A percentile compares a stretch with the other conserved stretches of the same genome.
Conservation (phyloP, 2,797 vertebrate species). For the Peromyscus nudipes region DNA sequence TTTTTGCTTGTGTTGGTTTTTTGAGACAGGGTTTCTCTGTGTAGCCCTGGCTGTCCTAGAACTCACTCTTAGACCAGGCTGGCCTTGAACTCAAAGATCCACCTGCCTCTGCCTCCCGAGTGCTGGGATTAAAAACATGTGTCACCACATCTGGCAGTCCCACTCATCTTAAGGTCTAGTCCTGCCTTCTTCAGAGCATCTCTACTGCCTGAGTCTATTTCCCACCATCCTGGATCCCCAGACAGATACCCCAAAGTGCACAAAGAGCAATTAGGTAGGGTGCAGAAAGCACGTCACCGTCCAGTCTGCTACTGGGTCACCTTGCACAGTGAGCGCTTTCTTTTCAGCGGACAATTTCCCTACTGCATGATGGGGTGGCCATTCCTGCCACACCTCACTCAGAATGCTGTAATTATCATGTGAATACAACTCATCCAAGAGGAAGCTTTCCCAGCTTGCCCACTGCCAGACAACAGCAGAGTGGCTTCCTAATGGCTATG, state of each 20-base stretch:
- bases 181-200: not conserved
- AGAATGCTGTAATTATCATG: not conserved
- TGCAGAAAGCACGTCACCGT: not conserved
- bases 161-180: not conserved
- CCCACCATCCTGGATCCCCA: not conserved
- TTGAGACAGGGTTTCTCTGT: not conserved
- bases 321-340: not conserved
- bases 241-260: not conserved
- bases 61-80: not conserved
- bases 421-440: not conserved
- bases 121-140: not conserved
- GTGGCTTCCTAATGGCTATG: not conserved
- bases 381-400: not conserved
- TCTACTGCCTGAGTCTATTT: not conserved
- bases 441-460: not conserved
- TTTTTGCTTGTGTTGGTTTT: not conserved
- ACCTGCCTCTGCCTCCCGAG: not conserved
- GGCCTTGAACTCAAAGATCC: not conserved
- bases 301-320: not conserved
- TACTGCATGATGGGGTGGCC: not conserved
- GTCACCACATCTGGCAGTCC: not conserved
- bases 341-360: not conserved
- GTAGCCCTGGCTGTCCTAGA: not conserved
- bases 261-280: not conserved
- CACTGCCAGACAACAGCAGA: not conserved